These are phyloP conservation scores for Ambastaia sidthimunki DNA, from an alignment of 2,797 vertebrate species.

Conservation along the genomic window DNA sequence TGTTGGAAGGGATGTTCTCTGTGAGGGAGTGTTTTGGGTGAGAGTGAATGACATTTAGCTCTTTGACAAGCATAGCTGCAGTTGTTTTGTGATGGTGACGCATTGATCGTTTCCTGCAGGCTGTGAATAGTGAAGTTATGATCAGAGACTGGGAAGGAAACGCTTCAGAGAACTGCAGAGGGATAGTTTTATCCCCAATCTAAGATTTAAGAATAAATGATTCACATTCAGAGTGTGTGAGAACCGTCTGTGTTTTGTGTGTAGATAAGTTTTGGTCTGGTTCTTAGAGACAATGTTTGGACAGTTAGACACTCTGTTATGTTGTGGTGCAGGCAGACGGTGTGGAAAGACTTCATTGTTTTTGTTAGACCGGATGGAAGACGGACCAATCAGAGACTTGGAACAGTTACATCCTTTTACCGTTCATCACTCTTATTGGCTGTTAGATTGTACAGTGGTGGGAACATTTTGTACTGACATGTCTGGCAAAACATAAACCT, in stretches of 20 bases:
- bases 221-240: neutral
- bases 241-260: neutral
- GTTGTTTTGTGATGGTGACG: slow-evolving; percentile 22
- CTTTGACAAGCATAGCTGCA: slow-evolving; percentile 9
- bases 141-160: neutral
- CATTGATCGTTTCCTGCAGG: slow-evolving; percentile 47
- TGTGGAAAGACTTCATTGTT: slow-evolving; percentile 65
- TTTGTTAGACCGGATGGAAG: slow-evolving; percentile 60
- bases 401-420: slow-evolving; percentile 63
- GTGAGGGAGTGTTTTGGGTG: slow-evolving; percentile 8
- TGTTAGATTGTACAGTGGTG: slow-evolving; percentile 65
- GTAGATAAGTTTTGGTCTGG: neutral
- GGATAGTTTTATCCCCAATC: neutral
- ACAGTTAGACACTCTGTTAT: slow-evolving; percentile 13
- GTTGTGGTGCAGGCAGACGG: slow-evolving; percentile 57
- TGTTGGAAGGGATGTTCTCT: slow-evolving; percentile 22
- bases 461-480: slow-evolving; percentile 78
- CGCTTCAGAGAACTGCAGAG: slow-evolving; percentile 4
- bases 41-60: neutral
- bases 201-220: too few relatives aligned
- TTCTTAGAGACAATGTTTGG: slow-evolving; percentile 37
- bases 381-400: slow-evolving; percentile 68
- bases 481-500: slow-evolving; percentile 76
- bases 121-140: neutral
- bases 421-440: slow-evolving; percentile 62